Percentiles rank a stretch among this genome's conserved stretches.
Conservation (phyloP, 2,888 invertebrate species). For the Seira musarum region DNA sequence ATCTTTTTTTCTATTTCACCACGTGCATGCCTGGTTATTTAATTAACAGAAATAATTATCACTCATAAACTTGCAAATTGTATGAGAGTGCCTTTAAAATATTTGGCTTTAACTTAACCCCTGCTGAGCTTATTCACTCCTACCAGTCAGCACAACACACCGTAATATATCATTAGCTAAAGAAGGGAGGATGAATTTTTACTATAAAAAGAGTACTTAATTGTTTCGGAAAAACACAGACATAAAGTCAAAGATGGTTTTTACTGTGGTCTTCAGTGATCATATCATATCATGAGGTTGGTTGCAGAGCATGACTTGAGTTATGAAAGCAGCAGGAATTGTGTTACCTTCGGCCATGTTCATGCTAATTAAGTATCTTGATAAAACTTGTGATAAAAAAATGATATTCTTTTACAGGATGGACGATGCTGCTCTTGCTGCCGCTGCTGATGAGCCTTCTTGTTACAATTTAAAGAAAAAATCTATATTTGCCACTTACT, state of each 20-base stretch:
- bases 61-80: slow-evolving; percentile 48
- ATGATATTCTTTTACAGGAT: not conserved
- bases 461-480: not conserved
- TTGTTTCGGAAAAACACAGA: slow-evolving; percentile 37
- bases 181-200: not conserved
- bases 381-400: slow-evolving; percentile 40
- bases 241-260: slow-evolving; percentile 44
- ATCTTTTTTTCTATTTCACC: slow-evolving; percentile 19
- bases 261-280: no score
- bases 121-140: slow-evolving; percentile 48
- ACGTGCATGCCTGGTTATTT: slow-evolving; percentile 54
- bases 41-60: slow-evolving; percentile 36
- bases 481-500: no score
- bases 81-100: slow-evolving; percentile 24
- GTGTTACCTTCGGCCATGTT: slow-evolving; percentile 54
- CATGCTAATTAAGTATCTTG: slow-evolving; percentile 54
- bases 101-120: slow-evolving; percentile 1
- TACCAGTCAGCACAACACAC: slow-evolving; percentile 41
- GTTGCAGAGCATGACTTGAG: no score
- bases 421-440: no score
- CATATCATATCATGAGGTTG: slow-evolving; percentile 25
- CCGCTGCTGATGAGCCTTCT: not conserved
- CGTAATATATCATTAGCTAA: slow-evolving; percentile 10
- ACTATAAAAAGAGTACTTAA: slow-evolving; percentile 15
- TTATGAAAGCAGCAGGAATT: slow-evolving; percentile 55